A percentile compares a stretch with the other conserved stretches of the same genome.
Conservation (phyloP, 2,797 vertebrate species). For the Staurois parvus region DNA sequence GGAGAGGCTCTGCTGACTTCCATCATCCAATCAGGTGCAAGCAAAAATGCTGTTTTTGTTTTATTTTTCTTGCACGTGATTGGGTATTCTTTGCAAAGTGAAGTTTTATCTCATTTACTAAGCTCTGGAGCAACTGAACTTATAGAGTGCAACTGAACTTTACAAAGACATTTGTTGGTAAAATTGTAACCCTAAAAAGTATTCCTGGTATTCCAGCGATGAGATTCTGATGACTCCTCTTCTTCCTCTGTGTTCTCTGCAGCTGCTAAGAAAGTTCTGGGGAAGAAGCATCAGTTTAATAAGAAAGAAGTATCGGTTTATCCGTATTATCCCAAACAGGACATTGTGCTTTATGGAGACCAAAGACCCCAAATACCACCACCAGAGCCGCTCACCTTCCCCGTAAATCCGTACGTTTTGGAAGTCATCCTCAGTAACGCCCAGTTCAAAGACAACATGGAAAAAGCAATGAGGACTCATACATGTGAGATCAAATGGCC, state of each 20-base stretch:
- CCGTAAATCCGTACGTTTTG: slow-evolving; percentile 73
- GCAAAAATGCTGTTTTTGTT: no score
- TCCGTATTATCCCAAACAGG: slow-evolving; percentile 78
- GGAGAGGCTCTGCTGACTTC: no score
- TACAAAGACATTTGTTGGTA: no score
- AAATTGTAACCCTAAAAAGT: no score
- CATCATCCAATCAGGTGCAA: no score
- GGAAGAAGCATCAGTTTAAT: slow-evolving; percentile 71
- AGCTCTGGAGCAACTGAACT: no score
- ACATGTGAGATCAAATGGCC: slow-evolving; percentile 78
- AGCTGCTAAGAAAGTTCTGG: slow-evolving; percentile 77
- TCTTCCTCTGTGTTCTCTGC: slow-evolving; percentile 25
- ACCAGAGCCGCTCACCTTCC: slow-evolving; percentile 77
- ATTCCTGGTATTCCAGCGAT: no score
- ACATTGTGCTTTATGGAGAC: slow-evolving; percentile 80
- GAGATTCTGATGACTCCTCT: no score
- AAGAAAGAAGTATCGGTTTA: slow-evolving; percentile 76
- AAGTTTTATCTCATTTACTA: no score
- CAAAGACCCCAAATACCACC: slow-evolving; percentile 78
- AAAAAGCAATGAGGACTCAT: slow-evolving; percentile 72
- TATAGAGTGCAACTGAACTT: no score
- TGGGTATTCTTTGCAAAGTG: no score
- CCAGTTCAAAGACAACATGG: slow-evolving; percentile 70
- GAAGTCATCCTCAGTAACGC: slow-evolving; percentile 75
- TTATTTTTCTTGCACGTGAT: no score